Evolutionary conservation across 2,888 invertebrate genomes (phyloP), one percentile per base, ranked within the genome.

Genomic region (Acrocyrtus sp.): DNA sequence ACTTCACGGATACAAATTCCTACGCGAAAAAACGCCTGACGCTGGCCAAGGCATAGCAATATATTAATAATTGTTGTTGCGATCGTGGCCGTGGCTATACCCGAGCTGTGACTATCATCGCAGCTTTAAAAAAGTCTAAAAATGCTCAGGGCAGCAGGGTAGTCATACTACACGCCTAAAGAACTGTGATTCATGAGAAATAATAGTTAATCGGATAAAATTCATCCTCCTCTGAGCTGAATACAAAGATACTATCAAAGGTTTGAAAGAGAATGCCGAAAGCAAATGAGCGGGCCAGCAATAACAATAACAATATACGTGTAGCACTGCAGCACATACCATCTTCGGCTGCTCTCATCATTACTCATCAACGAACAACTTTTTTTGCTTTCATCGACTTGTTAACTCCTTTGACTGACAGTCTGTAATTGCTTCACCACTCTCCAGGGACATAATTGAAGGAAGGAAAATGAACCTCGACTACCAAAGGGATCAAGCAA

Each of bases 341-440:
- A 10, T 47, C 51, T n/a, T 51, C 51, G 26, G 8, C 43, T 21
- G n/a, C n/a, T 8, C 43, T 41, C 34, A n/a, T n/a, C n/a, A n/a
- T n/a, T n/a, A n/a, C n/a, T n/a, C n/a, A n/a, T n/a, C n/a, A n/a
- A n/a, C 12, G 8, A 12, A 10, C 12, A 39, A 10, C 39, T 10
- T 6, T 12, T 12, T 39, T 12, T 10, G 6, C 22, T 54, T 54
- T 43, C 27, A 58, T 24, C 24, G 41, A 22, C 65, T 66, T 48
- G 66, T 58, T 66, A 66, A 19, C 6, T 24, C 19, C 15, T 34
- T n/a, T 57, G 57, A 66, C 50, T 66, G 66, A 66, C 66, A 66
- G 66, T n/a, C 41, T 26, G 57, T 66, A 57, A 66, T 57, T 66
- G 57, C 57, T 29, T 66, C n/a, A 27, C 24, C 39, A 26, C 29